phyloP scores from a whole-genome alignment of 2,113 vertebrate species.

The Pristiophorus japonicus region DNA sequence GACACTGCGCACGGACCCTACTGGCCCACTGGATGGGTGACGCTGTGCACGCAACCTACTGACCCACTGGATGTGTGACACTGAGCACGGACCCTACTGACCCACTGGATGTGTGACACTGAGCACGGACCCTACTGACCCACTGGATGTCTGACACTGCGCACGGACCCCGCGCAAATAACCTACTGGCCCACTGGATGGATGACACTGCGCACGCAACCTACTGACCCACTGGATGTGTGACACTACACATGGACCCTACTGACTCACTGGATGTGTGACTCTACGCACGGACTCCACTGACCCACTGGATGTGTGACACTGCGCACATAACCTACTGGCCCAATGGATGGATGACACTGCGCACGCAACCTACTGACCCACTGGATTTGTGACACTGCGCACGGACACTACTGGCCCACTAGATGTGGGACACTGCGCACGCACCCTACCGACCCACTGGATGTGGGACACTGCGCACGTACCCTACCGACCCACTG shows the following conservation, averaged over 20 bases:
- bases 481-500: background rate
- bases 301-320: background rate
- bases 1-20: too few species aligned
- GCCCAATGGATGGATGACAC: too few species aligned
- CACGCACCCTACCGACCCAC: background rate
- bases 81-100: background rate
- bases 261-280: background rate
- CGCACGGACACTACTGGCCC: background rate
- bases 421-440: background rate
- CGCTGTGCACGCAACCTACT: background rate
- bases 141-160: too few species aligned
- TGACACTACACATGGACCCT: background rate
- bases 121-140: too few species aligned
- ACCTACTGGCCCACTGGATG: background rate
- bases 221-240: background rate
- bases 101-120: background rate
- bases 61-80: background rate
- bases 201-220: background rate
- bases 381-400: background rate
- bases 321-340: too few species aligned
- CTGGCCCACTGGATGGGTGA: background rate
- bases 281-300: accelerated
- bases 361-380: too few species aligned
- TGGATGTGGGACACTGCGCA: background rate
- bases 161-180: too few species aligned